Conservation (phyloP, 2,113 vertebrate species). For the Lophura nycthemera region DNA sequence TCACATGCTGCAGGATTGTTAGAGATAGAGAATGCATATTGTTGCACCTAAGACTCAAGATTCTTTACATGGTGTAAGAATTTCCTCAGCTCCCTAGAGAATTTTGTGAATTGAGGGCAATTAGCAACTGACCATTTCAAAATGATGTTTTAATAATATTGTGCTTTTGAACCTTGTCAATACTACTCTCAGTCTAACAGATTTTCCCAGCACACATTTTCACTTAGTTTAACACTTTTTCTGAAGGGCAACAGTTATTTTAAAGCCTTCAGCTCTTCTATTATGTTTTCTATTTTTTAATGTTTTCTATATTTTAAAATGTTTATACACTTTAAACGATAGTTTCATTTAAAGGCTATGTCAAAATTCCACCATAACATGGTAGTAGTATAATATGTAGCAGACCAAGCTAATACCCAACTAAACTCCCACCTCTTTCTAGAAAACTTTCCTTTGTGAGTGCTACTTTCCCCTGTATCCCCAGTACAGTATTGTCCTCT, state of each 20-base stretch:
- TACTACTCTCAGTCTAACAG: background rate
- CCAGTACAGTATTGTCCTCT: background rate
- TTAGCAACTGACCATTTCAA: background rate
- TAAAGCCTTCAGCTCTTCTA: background rate
- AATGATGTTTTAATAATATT: background rate
- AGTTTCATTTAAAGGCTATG: background rate
- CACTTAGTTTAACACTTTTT: background rate
- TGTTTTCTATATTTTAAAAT: background rate
- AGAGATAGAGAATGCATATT: background rate
- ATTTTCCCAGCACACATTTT: background rate
- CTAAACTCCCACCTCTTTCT: background rate
- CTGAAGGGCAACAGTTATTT: background rate
- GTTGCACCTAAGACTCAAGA: background rate
- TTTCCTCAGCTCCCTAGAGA: background rate
- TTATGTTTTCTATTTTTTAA: background rate
- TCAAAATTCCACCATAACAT: background rate
- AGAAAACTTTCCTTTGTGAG: background rate
- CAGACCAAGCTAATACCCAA: background rate
- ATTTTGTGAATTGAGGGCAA: background rate
- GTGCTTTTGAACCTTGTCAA: background rate
- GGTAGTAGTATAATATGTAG: background rate
- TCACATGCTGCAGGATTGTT: background rate
- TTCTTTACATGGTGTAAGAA: background rate
- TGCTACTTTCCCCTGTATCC: background rate
- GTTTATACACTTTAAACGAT: background rate